Evolutionary conservation across 2,888 invertebrate species (phyloP), one percentile per base, ranked within the genome.

Genomic region (Eristalis intricaria): DNA sequence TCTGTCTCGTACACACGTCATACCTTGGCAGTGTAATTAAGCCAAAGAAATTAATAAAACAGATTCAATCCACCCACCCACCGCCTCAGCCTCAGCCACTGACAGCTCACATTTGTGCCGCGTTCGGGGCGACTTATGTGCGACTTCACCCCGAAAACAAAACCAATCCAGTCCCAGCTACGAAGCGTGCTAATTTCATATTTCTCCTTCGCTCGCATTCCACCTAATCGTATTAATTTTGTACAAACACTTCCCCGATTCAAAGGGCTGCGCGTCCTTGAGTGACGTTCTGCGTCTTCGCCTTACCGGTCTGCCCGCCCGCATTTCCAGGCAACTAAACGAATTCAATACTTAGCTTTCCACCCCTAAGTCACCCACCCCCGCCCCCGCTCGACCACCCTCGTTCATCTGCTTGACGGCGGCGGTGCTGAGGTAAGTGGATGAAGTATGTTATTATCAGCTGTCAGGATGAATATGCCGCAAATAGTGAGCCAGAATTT

Each of bases 401-500:
- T 29, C 35, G 35, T 35, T 35, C 35, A 35, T 35, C 10, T 35
- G 35, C 4, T 29, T 29, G 4, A 29, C 29, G 5, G 11, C 29
- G 5, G 11, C 19, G 43, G n/a, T n/a, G 50, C 19, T n/a, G 38
- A 23, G 7, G 38, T 50, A 35, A 56, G 50, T 63, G 26, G 69
- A 70, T 70, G 70, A 78, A 60, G 70, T 70, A 65, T 22, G 70
- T 78, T 78, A 78, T 78, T 70, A 78, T 70, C 78, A 71, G 68
- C 70, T 70, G 70, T 64, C 70, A 70, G 70, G 64, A 78, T 71
- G 50, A 78, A 71, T 70, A 71, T 71, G 58, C 64, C 64, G 22
- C 43, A 71, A 70, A 70, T 35, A 50, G 69, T 69, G 69, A 69
- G 56, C 63, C 38, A 78, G 64, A 63, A 69, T 69, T 50, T 63